A percentile compares a stretch with the other conserved stretches of the same genome.
phyloP scores from a whole-genome alignment of 2,797 vertebrate genomes.

The Tenualosa ilisha region DNA sequence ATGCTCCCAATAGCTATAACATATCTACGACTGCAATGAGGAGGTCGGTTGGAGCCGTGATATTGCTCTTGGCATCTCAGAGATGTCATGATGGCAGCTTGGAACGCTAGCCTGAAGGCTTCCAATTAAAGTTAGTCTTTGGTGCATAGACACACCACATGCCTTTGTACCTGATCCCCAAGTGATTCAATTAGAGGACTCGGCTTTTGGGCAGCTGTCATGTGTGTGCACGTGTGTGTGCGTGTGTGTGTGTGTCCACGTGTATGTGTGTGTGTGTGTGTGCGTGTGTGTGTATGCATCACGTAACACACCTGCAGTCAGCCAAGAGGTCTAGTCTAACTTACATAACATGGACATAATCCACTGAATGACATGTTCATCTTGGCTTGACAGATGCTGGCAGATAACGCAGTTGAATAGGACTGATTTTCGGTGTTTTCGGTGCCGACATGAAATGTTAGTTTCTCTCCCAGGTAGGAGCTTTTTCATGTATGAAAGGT shows the following conservation, averaged over 20 bases:
- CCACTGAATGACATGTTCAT: background rate
- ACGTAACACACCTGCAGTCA: conserved; percentile 27
- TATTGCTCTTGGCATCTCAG: background rate
- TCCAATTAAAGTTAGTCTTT: conserved; percentile 15
- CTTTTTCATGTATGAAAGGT: background rate
- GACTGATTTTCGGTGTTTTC: background rate
- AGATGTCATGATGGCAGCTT: background rate
- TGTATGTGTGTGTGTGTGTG: background rate
- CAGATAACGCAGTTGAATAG: background rate
- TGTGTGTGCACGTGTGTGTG: background rate
- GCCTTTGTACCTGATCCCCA: conserved; percentile 3
- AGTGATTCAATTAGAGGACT: background rate
- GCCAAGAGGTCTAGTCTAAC: conserved; percentile 19
- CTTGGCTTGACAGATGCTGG: background rate
- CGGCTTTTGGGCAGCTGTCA: background rate
- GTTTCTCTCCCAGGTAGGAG: background rate
- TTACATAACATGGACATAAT: background rate
- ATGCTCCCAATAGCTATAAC: too few relatives aligned
- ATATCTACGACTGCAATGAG: too few relatives aligned
- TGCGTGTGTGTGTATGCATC: conserved; percentile 1
- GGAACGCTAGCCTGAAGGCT: background rate
- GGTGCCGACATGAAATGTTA: background rate
- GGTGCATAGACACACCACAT: background rate
- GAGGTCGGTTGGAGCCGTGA: background rate
- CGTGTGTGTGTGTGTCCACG: background rate